A percentile compares a stretch with the other conserved stretches of the same genome.
phyloP scores from a whole-genome alignment of 2,797 vertebrate species.

The Liasis olivaceus region DNA sequence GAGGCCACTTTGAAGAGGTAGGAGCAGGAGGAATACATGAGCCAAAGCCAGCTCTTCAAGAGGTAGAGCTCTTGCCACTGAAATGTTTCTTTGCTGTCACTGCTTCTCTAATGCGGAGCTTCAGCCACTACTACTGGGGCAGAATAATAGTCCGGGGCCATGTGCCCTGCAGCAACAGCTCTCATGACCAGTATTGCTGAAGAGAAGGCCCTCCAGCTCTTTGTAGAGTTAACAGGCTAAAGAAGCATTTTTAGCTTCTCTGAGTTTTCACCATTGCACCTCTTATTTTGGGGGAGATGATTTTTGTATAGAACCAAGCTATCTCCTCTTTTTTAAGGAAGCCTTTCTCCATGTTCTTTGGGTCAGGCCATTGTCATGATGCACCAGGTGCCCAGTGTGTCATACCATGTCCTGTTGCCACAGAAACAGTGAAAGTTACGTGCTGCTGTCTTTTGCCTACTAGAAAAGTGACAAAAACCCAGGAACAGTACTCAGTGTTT shows the following conservation, averaged over 20 bases:
- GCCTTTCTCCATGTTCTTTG: background rate
- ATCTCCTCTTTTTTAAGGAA: background rate
- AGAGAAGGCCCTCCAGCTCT: background rate
- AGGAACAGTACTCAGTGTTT: background rate
- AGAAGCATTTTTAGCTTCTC: background rate
- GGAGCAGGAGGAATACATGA: background rate
- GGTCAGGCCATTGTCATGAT: background rate
- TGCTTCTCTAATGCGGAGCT: background rate
- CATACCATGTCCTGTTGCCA: background rate
- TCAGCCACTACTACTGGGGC: background rate
- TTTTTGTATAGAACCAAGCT: background rate
- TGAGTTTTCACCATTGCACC: background rate
- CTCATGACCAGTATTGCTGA: background rate
- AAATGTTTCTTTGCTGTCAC: background rate
- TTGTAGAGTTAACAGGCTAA: background rate
- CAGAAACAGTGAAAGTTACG: too few species aligned
- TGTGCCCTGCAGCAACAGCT: background rate
- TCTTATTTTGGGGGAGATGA: background rate
- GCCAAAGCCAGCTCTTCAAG: conserved; percentile 5
- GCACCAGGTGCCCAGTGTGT: background rate
- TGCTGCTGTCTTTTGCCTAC: background rate
- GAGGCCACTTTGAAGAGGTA: background rate
- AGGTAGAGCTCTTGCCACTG: background rate
- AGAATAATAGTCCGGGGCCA: background rate
- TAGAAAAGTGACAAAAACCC: background rate